phyloP scores from a whole-genome alignment of 2,113 vertebrate species.

The Synodontis membranacea region DNA sequence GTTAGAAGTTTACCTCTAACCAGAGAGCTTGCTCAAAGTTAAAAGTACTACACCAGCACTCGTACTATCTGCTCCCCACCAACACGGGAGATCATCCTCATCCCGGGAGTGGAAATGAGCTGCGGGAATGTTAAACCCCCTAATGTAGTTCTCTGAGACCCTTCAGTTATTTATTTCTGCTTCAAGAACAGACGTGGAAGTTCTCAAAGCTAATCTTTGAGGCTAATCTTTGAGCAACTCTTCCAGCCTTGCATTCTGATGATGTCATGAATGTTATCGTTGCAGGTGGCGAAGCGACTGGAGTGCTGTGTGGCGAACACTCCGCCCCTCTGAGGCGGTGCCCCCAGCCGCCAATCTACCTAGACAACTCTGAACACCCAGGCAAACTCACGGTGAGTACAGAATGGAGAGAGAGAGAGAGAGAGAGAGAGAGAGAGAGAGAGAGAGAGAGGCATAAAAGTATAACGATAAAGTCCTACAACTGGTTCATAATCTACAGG shows the following conservation, averaged over 20 bases:
- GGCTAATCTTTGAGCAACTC: no score
- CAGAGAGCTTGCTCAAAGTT: neutral
- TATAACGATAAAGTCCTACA: neutral
- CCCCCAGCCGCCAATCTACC: constrained; percentile 72
- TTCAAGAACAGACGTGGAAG: no score
- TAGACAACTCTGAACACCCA: constrained; percentile 68
- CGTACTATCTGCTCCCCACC: neutral
- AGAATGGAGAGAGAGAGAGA: constrained; percentile 58
- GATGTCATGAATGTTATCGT: constrained; percentile 9
- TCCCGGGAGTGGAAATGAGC: neutral
- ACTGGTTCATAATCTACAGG: neutral
- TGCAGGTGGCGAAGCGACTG: constrained; percentile 67
- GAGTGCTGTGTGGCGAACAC: constrained; percentile 75
- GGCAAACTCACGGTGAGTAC: constrained; percentile 69
- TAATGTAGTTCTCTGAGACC: neutral
- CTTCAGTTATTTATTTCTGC: neutral
- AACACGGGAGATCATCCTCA: neutral
- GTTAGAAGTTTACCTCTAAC: neutral
- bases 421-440: neutral
- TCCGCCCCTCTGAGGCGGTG: constrained; percentile 76
- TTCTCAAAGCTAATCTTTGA: neutral
- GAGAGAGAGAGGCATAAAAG: neutral
- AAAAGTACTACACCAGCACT: neutral
- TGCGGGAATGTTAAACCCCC: neutral
- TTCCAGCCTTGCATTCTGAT: neutral